Conservation (phyloP, 2,888 invertebrate genomes). For the Sarcophaga caerulescens region DNA sequence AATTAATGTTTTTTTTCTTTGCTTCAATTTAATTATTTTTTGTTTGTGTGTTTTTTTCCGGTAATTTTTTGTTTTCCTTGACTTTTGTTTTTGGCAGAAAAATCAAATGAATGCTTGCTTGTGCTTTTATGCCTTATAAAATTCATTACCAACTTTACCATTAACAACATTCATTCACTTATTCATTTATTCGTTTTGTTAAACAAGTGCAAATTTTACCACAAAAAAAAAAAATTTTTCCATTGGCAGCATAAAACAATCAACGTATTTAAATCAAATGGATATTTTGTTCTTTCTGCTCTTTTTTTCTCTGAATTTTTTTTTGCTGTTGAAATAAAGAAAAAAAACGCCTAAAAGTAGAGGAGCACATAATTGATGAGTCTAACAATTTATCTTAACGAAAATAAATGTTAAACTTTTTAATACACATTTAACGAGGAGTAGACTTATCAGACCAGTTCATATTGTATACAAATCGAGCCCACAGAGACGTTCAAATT, state of each 20-base stretch:
- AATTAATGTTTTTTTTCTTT: background rate
- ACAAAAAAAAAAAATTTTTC: conserved; percentile 4
- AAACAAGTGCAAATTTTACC: conserved; percentile 29
- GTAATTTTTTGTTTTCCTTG: background rate
- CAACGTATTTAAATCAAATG: conserved; percentile 28
- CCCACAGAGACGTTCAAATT: background rate
- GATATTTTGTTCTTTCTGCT: conserved; percentile 8
- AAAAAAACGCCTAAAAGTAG: background rate
- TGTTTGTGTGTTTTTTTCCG: background rate
- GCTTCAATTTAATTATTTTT: background rate
- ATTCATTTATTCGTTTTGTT: background rate
- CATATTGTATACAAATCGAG: background rate
- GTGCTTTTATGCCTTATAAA: conserved; percentile 21
- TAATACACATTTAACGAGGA: conserved; percentile 48
- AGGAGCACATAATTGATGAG: conserved; percentile 54
- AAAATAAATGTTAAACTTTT: conserved; percentile 53
- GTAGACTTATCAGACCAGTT: background rate
- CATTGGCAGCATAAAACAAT: background rate
- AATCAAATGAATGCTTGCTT: conserved; percentile 3
- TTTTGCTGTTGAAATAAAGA: background rate
- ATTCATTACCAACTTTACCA: conserved; percentile 38
- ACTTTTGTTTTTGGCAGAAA: background rate
- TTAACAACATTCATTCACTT: conserved; percentile 1
- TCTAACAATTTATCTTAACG: conserved; percentile 49
- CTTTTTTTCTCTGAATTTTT: conserved; percentile 21